These are phyloP conservation scores for Pterophyllum scalare DNA, from an alignment of 2,113 vertebrate species.

Conservation along the genomic window DNA sequence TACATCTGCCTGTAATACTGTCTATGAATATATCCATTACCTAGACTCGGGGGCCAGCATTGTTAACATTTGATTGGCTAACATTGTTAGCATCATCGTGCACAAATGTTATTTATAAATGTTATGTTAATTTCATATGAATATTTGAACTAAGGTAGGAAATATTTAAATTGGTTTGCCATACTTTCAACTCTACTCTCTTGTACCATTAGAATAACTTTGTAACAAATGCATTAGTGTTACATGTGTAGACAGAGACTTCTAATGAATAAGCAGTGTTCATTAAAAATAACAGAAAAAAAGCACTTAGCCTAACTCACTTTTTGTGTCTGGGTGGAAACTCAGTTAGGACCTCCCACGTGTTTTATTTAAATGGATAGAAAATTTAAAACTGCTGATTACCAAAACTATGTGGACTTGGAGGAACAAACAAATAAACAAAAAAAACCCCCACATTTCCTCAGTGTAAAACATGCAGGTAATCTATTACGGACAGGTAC, in stretches of 20 bases:
- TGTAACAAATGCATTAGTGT: not conserved
- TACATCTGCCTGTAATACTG: no score
- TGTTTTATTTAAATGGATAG: no score
- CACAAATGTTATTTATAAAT: not conserved
- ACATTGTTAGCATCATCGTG: not conserved
- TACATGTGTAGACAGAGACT: not conserved
- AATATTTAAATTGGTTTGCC: no score
- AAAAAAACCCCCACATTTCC: not conserved
- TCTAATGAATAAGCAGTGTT: no score
- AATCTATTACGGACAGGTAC: conserved; percentile 21
- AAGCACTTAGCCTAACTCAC: no score
- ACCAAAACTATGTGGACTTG: no score
- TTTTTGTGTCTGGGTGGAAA: no score
- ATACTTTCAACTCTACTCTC: no score
- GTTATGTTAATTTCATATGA: not conserved
- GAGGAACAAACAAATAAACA: not conserved
- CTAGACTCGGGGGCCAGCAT: not conserved
- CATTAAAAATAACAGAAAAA: no score
- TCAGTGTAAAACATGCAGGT: conserved; percentile 6
- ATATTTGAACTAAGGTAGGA: not conserved
- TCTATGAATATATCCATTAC: not conserved
- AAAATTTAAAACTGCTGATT: no score
- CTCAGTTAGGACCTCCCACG: no score
- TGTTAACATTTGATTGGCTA: not conserved
- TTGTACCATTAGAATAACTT: not conserved